Evolutionary conservation across 2,113 vertebrate genomes (phyloP).

Genomic region (Eolophus roseicapilla): DNA sequence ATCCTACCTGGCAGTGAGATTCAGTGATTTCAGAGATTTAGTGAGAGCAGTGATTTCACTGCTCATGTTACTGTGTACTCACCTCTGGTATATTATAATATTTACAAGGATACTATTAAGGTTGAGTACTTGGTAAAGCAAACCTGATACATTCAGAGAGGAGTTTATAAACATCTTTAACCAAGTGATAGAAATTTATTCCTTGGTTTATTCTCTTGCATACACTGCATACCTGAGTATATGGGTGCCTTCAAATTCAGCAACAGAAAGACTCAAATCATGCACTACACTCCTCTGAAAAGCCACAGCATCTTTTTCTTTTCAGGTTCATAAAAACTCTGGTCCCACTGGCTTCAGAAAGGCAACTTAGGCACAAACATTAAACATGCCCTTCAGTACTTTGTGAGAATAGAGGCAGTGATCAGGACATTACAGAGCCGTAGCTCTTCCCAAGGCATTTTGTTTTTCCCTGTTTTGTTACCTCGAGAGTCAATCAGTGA

Average conservation of each 20-base stretch:
- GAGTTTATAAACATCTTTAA: not conserved
- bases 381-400: not conserved
- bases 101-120: not conserved
- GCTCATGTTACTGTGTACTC: accelerated
- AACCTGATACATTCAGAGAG: not conserved
- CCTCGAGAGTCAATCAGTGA: not conserved
- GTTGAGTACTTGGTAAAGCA: not conserved
- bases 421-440: not conserved
- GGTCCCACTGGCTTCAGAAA: not conserved
- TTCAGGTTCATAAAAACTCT: not conserved
- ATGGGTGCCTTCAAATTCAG: not conserved
- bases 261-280: not conserved
- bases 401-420: not conserved
- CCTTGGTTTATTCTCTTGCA: not conserved
- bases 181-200: not conserved
- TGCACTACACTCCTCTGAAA: not conserved
- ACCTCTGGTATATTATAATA: not conserved
- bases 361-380: not conserved
- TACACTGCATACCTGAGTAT: not conserved
- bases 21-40: too few species aligned
- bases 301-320: not conserved
- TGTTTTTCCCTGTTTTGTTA: not conserved
- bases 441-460: not conserved
- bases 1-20: not conserved
- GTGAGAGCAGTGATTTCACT: not conserved